These are phyloP conservation scores for Hozukius guyotensis DNA, from an alignment of 2,797 vertebrate species.

Conservation along the genomic window DNA sequence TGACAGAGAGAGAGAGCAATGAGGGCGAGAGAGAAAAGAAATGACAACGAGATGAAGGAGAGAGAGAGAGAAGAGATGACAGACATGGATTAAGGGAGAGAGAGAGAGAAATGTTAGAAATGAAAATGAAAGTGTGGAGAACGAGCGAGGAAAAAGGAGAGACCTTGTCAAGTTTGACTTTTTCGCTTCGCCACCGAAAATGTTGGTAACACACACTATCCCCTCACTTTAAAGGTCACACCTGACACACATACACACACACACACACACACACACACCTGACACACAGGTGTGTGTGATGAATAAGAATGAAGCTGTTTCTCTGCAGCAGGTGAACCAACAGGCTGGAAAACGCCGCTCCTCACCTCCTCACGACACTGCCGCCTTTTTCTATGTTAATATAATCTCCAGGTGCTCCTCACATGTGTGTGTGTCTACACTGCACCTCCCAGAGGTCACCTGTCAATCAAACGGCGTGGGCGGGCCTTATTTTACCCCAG, in stretches of 20 bases:
- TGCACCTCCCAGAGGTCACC: no score
- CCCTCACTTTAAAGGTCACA: slow-evolving; percentile 51
- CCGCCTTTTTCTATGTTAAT: no score
- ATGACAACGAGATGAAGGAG: slow-evolving; percentile 13
- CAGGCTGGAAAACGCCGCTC: not conserved
- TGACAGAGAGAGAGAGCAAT: slow-evolving; percentile 23
- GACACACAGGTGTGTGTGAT: not conserved
- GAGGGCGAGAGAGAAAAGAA: slow-evolving; percentile 12
- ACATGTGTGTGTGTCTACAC: no score
- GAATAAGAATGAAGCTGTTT: slow-evolving; percentile 29
- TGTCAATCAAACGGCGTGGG: no score
- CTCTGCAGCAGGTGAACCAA: slow-evolving; percentile 24
- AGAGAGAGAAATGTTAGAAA: not conserved
- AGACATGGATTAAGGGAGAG: slow-evolving; percentile 3
- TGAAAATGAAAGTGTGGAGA: not conserved
- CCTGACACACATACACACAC: slow-evolving; percentile 11
- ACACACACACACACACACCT: not conserved
- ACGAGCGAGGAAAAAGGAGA: not conserved
- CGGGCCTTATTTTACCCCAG: no score
- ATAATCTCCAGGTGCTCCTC: no score
- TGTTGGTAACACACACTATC: slow-evolving; percentile 23
- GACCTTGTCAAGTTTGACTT: slow-evolving; percentile 57
- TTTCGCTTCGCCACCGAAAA: slow-evolving; percentile 32
- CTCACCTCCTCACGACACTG: no score
- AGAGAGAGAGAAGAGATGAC: not conserved